Percentiles rank a stretch among this genome's conserved stretches.
phyloP scores from a whole-genome alignment of 2,113 vertebrate genomes.

The Corydoras sp. region DNA sequence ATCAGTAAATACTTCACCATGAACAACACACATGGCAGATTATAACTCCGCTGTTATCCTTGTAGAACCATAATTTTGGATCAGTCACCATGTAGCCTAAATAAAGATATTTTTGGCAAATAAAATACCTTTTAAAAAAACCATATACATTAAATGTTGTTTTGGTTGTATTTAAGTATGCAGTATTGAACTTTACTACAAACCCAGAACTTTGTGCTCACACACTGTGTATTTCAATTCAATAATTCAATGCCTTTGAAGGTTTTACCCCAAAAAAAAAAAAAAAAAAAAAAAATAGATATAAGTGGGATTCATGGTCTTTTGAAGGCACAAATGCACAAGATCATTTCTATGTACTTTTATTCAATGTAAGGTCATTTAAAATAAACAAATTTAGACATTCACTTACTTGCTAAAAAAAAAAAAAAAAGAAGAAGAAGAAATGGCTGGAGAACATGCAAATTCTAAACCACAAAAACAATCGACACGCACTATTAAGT shows the following conservation, averaged over 20 bases:
- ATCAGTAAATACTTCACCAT: too few species aligned
- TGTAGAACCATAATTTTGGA: too few species aligned
- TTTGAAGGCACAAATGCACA: conserved; percentile 26
- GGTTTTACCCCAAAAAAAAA: neutral
- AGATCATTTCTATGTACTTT: conserved; percentile 18
- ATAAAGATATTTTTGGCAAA: too few species aligned
- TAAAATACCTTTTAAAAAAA: too few species aligned
- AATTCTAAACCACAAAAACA: conserved; percentile 25
- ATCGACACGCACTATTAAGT: conserved; percentile 1
- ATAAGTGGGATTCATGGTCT: neutral
- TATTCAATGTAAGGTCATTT: conserved; percentile 27
- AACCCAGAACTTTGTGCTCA: too few species aligned
- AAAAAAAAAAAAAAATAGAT: neutral
- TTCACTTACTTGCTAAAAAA: neutral
- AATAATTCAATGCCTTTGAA: too few species aligned
- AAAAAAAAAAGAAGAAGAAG: conserved; percentile 6
- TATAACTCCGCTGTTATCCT: too few species aligned
- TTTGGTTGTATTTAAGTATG: too few species aligned
- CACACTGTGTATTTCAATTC: neutral
- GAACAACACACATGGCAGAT: too few species aligned
- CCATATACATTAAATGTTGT: too few species aligned
- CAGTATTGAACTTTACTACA: too few species aligned
- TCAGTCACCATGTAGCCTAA: too few species aligned
- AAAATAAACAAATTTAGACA: neutral
- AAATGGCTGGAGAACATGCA: conserved; percentile 25